phyloP scores from a whole-genome alignment of 2,797 vertebrate species.

The Eidolon dupreanum region DNA sequence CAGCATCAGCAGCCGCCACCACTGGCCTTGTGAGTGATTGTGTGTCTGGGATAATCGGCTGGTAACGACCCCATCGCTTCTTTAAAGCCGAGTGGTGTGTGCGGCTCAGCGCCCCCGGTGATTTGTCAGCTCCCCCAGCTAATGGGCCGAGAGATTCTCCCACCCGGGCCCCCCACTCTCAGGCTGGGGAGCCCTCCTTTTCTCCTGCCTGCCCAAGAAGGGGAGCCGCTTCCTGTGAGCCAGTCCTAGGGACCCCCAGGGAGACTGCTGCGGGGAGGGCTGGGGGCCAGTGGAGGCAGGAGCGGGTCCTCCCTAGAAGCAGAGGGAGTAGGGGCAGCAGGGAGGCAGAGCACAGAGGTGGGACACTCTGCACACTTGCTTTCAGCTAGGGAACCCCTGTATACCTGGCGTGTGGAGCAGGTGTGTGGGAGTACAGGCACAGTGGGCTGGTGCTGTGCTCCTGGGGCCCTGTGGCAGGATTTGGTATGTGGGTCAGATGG shows the following conservation, averaged over 20 bases:
- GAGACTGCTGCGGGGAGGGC: not conserved
- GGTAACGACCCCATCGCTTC: slow-evolving; percentile 89
- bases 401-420: not conserved
- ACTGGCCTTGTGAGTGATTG: slow-evolving; percentile 87
- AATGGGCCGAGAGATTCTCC: slow-evolving; percentile 77
- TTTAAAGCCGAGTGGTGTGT: slow-evolving; percentile 86
- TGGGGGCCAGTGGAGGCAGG: not conserved
- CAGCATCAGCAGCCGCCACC: slow-evolving; percentile 76
- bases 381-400: no score
- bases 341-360: not conserved
- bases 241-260: not conserved
- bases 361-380: not conserved
- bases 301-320: not conserved
- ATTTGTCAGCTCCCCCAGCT: slow-evolving; percentile 87
- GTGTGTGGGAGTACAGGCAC: accelerated
- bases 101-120: slow-evolving; percentile 87
- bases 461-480: not conserved
- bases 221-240: not conserved
- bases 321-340: not conserved
- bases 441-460: not conserved
- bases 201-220: not conserved
- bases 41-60: slow-evolving; percentile 89
- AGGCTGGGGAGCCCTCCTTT: not conserved
- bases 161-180: slow-evolving; percentile 12
- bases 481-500: not conserved